Evolutionary conservation across 2,113 vertebrate genomes (phyloP).

Genomic region (Engraulis encrasicolus): DNA sequence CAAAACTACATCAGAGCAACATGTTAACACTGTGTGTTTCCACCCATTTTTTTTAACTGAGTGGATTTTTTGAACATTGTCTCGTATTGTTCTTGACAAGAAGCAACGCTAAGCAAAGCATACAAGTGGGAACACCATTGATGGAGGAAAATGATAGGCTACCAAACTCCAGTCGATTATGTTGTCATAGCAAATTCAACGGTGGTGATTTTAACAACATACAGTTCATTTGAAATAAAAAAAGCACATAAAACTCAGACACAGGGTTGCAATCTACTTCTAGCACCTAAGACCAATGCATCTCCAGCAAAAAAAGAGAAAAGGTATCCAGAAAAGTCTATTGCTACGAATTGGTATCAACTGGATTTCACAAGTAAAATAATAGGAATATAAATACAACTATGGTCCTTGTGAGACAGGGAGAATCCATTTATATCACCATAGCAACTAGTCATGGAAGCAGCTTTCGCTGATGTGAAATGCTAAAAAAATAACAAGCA

Average conservation of each 20-base stretch:
- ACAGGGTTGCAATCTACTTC: conserved; percentile 46
- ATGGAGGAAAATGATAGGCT: neutral
- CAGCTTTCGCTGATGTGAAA: conserved; percentile 53
- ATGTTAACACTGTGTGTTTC: conserved; percentile 62
- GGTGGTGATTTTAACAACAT: conserved; percentile 27
- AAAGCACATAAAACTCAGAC: conserved; percentile 22
- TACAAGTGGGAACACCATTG: conserved; percentile 18
- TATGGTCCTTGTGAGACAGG: conserved; percentile 50
- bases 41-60: neutral
- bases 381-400: conserved; percentile 62
- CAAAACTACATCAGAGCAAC: conserved; percentile 45
- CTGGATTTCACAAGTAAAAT: conserved; percentile 54
- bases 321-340: conserved; percentile 59
- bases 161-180: neutral
- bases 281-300: conserved; percentile 50
- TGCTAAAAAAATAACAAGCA: conserved; percentile 41
- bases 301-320: conserved; percentile 49
- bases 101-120: conserved; percentile 48
- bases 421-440: conserved; percentile 18
- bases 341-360: conserved; percentile 63
- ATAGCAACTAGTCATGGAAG: conserved; percentile 30
- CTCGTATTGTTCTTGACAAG: conserved; percentile 29
- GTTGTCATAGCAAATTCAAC: conserved; percentile 17
- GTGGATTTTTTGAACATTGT: conserved; percentile 15
- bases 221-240: neutral